Evolutionary conservation across 2,113 vertebrate genomes (phyloP).

Genomic region (Neolamprologus caudopunctatus): DNA sequence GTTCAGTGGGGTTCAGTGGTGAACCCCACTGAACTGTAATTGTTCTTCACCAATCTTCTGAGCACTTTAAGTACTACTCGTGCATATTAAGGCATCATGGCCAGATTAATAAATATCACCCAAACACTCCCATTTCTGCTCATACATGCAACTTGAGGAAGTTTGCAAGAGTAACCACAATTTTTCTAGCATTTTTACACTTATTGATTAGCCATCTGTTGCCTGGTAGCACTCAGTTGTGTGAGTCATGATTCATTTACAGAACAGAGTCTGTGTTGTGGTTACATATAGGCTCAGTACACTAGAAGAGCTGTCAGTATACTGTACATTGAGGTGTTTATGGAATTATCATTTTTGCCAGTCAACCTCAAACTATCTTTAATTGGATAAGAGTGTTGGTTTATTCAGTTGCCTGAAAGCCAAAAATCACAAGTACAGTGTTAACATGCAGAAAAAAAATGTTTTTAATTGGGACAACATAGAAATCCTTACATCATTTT

Average conservation of each 20-base stretch:
- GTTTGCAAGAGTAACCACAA: neutral
- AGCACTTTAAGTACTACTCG: neutral
- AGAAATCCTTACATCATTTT: neutral
- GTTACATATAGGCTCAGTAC: neutral
- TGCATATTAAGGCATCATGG: neutral
- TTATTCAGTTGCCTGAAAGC: neutral
- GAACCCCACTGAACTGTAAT: neutral
- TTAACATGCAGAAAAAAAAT: neutral
- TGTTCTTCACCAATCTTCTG: neutral
- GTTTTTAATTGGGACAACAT: neutral
- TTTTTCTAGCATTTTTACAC: neutral
- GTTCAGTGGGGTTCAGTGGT: neutral
- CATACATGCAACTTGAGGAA: neutral
- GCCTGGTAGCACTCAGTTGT: neutral
- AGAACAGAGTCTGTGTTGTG: neutral
- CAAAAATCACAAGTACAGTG: neutral
- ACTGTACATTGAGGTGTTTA: neutral
- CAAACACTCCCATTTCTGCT: neutral
- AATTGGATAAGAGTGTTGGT: neutral
- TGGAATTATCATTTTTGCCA: neutral
- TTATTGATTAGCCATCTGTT: neutral
- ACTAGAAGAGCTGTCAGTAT: neutral
- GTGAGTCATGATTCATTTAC: neutral
- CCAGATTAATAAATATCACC: neutral
- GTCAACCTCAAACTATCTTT: neutral